phyloP scores from a whole-genome alignment of 2,113 vertebrate species.

The Crotalus tigris region DNA sequence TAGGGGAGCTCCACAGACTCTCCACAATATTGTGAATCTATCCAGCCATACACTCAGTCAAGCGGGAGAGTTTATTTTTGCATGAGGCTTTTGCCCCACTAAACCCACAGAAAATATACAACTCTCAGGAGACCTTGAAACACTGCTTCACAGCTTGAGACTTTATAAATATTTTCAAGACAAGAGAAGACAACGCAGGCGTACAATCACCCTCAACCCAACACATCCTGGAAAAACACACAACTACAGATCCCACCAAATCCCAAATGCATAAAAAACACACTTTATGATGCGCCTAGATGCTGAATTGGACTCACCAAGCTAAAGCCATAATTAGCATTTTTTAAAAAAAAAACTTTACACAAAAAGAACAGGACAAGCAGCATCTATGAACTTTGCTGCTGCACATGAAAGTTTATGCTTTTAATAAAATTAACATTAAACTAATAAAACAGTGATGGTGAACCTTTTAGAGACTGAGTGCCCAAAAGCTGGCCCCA shows the following conservation, averaged over 20 bases:
- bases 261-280: neutral
- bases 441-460: neutral
- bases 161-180: neutral
- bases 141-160: neutral
- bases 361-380: neutral
- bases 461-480: no score
- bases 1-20: neutral
- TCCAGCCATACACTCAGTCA: neutral
- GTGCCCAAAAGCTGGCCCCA: no score
- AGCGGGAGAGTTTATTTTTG: neutral
- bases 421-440: neutral
- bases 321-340: neutral
- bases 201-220: neutral
- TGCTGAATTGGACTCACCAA: neutral
- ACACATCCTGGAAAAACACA: neutral
- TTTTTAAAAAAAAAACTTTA: neutral
- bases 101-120: neutral
- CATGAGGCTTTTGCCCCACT: neutral
- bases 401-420: neutral
- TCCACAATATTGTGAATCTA: neutral
- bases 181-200: neutral
- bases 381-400: neutral
- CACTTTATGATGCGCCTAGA: neutral
- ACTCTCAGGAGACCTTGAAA: neutral
- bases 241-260: neutral